A percentile compares a stretch with the other conserved stretches of the same genome.
Evolutionary conservation across 2,888 invertebrate species (phyloP).

Genomic region (Mesoligia furuncula): DNA sequence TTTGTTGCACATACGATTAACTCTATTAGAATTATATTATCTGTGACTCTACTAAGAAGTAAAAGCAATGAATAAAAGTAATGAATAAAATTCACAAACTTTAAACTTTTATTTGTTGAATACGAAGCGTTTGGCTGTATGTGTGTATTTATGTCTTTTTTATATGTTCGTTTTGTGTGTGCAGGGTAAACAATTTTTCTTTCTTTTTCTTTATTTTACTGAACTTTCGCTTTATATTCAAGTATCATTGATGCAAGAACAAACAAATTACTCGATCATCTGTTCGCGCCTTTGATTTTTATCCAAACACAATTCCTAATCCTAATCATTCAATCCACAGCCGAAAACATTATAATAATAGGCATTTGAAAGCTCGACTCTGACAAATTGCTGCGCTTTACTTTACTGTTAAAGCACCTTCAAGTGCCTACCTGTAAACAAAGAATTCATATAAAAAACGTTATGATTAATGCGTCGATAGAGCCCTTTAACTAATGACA

Average conservation of each 20-base stretch:
- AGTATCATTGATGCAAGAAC: conserved; percentile 11
- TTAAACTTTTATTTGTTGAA: background rate
- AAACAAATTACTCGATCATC: conserved; percentile 21
- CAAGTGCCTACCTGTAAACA: conserved; percentile 74
- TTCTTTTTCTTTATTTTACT: background rate
- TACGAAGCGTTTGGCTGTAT: background rate
- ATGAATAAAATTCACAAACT: background rate
- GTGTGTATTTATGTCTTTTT: background rate
- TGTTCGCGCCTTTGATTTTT: conserved; percentile 9
- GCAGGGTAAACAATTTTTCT: background rate
- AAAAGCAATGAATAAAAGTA: background rate
- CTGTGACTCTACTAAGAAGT: background rate
- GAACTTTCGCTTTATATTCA: background rate
- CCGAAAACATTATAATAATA: conserved; percentile 54
- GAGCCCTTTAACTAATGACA: conserved; percentile 82
- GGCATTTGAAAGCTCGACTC: conserved; percentile 57
- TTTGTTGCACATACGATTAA: conserved; percentile 1
- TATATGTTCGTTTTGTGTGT: background rate
- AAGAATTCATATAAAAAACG: conserved; percentile 74
- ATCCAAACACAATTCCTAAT: conserved; percentile 23
- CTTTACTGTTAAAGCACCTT: conserved; percentile 69
- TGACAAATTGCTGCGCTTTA: conserved; percentile 71
- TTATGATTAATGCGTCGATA: conserved; percentile 79
- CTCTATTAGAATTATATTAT: background rate
- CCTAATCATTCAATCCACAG: conserved; percentile 42